These are phyloP conservation scores for Fragum whitleyi DNA, from an alignment of 2,888 invertebrate genomes.

Conservation along the genomic window DNA sequence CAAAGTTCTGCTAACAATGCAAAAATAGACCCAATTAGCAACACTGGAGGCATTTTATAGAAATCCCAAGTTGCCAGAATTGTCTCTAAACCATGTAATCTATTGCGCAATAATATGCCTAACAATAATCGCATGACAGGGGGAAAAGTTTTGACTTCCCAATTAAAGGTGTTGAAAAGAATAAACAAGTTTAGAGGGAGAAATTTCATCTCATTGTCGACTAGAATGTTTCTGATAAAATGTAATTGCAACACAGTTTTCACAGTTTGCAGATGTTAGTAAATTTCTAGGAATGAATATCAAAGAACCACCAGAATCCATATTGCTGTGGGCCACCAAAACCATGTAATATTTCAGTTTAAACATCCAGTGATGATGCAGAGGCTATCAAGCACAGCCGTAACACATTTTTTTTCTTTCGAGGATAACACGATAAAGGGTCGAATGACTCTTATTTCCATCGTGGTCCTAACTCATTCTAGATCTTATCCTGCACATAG, in stretches of 20 bases:
- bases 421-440: no score
- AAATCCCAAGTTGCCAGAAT: background rate
- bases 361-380: no score
- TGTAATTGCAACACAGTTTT: background rate
- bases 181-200: constrained; percentile 1
- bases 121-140: constrained; percentile 8
- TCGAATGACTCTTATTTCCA: no score
- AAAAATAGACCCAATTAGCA: constrained; percentile 18
- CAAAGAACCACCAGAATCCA: no score
- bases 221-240: background rate
- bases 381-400: no score
- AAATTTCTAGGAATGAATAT: no score
- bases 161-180: constrained; percentile 22
- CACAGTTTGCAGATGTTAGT: background rate
- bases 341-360: no score
- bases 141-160: constrained; percentile 4
- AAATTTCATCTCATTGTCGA: constrained; percentile 7
- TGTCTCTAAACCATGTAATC: constrained; percentile 23
- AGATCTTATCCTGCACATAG: no score
- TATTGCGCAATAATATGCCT: background rate
- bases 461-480: no score
- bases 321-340: no score
- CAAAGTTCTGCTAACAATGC: constrained; percentile 3
- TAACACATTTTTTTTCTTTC: no score
- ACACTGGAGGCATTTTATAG: constrained; percentile 6